Conservation (phyloP, 1,140 invertebrate species). For the Nomia melanderi region DNA sequence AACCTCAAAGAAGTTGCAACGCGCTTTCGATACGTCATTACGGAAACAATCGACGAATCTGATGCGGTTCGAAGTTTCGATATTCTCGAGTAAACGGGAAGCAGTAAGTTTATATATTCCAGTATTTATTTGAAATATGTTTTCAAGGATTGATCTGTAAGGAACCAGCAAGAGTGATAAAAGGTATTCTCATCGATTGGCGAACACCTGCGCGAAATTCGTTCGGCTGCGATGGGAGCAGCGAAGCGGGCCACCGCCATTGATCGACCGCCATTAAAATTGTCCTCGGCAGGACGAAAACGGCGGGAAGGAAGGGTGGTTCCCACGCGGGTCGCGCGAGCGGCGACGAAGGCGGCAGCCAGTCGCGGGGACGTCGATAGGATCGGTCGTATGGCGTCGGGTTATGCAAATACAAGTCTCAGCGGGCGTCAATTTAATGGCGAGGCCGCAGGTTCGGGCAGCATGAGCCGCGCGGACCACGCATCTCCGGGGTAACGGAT, state of each 20-base stretch:
- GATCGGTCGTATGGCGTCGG: constrained; percentile 62
- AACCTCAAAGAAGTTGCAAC: no score
- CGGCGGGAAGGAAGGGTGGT: constrained; percentile 2
- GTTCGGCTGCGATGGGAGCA: no score
- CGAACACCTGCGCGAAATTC: no score
- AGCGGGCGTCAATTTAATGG: constrained; percentile 78
- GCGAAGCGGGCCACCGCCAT: neutral
- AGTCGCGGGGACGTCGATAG: constrained; percentile 65
- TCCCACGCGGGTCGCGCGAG: constrained; percentile 39
- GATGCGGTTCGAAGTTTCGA: neutral
- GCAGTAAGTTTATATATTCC: no score
- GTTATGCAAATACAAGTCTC: constrained; percentile 77
- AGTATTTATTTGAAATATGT: no score
- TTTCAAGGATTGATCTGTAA: no score
- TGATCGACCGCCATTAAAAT: neutral
- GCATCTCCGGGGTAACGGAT: constrained; percentile 42
- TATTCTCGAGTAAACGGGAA: no score
- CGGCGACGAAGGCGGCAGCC: constrained; percentile 8
- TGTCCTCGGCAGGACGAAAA: neutral
- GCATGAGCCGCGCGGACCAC: constrained; percentile 43
- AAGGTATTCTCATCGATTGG: no score
- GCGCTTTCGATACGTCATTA: no score
- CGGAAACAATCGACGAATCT: constrained; percentile 18
- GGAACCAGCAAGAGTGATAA: no score
- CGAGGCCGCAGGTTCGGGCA: constrained; percentile 51